These are phyloP conservation scores for Calidris pygmaea DNA, from an alignment of 2,113 vertebrate genomes.

Conservation along the genomic window DNA sequence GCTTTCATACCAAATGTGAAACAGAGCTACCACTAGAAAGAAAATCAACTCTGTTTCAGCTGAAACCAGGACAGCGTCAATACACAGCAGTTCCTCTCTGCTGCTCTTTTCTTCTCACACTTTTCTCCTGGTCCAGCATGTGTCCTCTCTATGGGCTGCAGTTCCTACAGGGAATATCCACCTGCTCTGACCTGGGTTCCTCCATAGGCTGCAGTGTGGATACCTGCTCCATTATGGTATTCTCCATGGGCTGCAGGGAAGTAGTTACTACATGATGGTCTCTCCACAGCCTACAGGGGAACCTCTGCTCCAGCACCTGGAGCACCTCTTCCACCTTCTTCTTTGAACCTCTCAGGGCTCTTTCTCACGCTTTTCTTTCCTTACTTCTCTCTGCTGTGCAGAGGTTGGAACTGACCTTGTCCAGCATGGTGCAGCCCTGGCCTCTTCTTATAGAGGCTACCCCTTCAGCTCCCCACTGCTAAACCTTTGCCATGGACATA, in stretches of 20 bases:
- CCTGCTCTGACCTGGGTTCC: neutral
- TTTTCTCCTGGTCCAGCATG: neutral
- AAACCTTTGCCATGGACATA: neutral
- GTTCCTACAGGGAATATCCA: neutral
- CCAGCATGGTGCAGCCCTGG: neutral
- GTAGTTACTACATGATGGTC: neutral
- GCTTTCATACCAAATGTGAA: neutral
- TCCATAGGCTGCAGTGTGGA: neutral
- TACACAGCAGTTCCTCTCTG: neutral
- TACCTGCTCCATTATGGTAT: neutral
- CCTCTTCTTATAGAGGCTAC: neutral
- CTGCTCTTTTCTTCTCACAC: neutral
- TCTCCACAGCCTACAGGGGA: neutral
- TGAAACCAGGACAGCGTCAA: neutral
- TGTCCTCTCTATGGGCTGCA: neutral
- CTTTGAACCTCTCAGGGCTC: neutral
- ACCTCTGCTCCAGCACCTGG: neutral
- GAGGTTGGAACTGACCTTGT: neutral
- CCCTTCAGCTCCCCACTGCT: neutral
- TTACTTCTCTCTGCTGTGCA: neutral
- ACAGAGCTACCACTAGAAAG: neutral
- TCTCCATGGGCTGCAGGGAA: neutral
- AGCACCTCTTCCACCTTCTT: neutral
- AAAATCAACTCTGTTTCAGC: neutral
- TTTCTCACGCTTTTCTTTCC: neutral